Percentiles rank a stretch among this genome's conserved stretches.
phyloP scores from a whole-genome alignment of 35 echinoderm and acorn worm genomes.

The Ophioderma brevispina region DNA sequence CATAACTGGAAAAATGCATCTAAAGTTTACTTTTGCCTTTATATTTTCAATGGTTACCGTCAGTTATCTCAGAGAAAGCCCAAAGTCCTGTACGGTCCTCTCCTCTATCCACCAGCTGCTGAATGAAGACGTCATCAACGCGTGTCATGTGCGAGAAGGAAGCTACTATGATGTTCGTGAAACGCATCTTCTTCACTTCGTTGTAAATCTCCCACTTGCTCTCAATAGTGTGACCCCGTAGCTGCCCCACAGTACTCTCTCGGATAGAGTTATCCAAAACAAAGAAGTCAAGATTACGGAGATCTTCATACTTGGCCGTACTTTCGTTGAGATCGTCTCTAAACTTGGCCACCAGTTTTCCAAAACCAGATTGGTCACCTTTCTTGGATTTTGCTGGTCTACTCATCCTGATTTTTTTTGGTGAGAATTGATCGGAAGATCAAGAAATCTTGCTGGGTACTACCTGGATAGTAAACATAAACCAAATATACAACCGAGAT shows the following conservation, averaged over 20 bases:
- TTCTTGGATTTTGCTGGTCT: too few species aligned
- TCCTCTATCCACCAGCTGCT: constrained; percentile 29
- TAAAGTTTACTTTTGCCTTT: too few species aligned
- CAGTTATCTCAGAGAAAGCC: constrained; percentile 49
- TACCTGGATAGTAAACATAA: too few species aligned
- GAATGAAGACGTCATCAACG: too few species aligned
- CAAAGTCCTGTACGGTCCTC: constrained; percentile 24
- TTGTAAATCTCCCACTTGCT: constrained; percentile 41
- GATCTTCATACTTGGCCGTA: neutral
- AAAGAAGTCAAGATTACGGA: constrained; percentile 8
- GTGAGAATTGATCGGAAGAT: too few species aligned
- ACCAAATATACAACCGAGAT: too few species aligned
- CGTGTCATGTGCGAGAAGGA: too few species aligned
- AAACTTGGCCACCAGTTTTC: neutral
- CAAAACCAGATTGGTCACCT: neutral
- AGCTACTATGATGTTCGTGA: constrained; percentile 56
- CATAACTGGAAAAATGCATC: too few species aligned
- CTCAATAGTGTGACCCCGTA: constrained; percentile 41
- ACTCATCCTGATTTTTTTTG: too few species aligned
- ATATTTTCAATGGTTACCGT: too few species aligned
- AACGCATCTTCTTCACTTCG: constrained; percentile 32
- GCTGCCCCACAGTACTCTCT: too few species aligned
- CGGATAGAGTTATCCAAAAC: constrained; percentile 26
- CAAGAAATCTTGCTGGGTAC: too few species aligned
- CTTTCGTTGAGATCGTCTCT: neutral